Conservation (phyloP, 2,113 vertebrate species). For the Hystrix cristata region DNA sequence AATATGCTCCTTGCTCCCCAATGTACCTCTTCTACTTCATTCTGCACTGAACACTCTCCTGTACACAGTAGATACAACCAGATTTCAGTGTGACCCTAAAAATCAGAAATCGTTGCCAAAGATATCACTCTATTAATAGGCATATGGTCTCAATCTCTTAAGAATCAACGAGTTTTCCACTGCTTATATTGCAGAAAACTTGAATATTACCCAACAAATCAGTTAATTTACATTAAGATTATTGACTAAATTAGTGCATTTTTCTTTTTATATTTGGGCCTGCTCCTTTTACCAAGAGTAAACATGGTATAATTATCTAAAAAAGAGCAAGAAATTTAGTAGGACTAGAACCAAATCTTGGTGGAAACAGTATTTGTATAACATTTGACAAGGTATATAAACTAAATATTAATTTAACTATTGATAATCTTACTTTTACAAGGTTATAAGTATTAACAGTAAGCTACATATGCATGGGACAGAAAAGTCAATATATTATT, state of each 20-base stretch:
- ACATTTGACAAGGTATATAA: neutral
- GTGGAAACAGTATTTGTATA: neutral
- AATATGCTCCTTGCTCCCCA: neutral
- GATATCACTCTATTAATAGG: neutral
- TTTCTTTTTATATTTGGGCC: neutral
- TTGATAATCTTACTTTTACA: slow-evolving; percentile 19
- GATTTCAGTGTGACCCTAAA: neutral
- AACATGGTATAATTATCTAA: neutral
- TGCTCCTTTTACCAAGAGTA: neutral
- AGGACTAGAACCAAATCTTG: neutral
- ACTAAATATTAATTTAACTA: neutral
- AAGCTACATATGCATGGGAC: neutral
- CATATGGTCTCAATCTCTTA: neutral
- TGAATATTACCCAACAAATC: neutral
- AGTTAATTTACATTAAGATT: slow-evolving; percentile 6
- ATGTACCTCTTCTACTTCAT: neutral
- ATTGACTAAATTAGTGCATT: neutral
- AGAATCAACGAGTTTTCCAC: neutral
- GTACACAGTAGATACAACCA: neutral
- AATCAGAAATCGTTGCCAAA: neutral
- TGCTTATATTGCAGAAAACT: neutral
- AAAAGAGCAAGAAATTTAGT: neutral
- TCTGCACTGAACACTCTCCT: neutral
- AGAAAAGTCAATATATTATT: neutral
- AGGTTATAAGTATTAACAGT: neutral